phyloP scores from a whole-genome alignment of 2,888 invertebrate genomes.

The Apamea epomidion region DNA sequence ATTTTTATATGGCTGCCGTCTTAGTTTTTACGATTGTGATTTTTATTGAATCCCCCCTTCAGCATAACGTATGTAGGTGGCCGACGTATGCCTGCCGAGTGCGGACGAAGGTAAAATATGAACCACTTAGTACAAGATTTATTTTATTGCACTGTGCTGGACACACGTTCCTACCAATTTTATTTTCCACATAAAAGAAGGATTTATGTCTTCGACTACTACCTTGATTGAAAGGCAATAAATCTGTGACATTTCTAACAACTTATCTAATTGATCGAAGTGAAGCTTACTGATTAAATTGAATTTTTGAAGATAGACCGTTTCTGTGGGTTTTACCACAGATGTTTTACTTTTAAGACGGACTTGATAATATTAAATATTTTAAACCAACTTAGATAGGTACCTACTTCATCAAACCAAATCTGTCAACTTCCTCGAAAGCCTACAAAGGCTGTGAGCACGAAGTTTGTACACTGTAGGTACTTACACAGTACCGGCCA shows the following conservation, averaged over 20 bases:
- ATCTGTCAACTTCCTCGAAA: conserved; percentile 61
- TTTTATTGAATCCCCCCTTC: conserved; percentile 87
- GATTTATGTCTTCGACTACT: conserved; percentile 40
- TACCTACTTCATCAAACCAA: conserved; percentile 32
- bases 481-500: conserved; percentile 40
- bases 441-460: conserved; percentile 63
- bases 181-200: conserved; percentile 72
- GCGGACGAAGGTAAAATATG: conserved; percentile 88
- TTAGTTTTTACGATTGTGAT: conserved; percentile 90
- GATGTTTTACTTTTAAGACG: neutral
- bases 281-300: neutral
- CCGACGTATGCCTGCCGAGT: conserved; percentile 81
- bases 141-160: conserved; percentile 85
- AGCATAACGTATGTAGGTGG: conserved; percentile 76
- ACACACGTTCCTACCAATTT: conserved; percentile 77
- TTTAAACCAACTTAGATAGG: neutral
- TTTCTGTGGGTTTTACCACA: no score
- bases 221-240: conserved; percentile 49
- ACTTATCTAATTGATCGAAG: conserved; percentile 7
- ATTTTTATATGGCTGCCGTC: conserved; percentile 89
- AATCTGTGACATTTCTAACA: conserved; percentile 19
- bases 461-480: conserved; percentile 46
- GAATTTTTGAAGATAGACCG: neutral
- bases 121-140: conserved; percentile 85
- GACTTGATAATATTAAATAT: neutral